Conservation (phyloP, 2,888 invertebrate genomes). For the Steromphala cineraria region DNA sequence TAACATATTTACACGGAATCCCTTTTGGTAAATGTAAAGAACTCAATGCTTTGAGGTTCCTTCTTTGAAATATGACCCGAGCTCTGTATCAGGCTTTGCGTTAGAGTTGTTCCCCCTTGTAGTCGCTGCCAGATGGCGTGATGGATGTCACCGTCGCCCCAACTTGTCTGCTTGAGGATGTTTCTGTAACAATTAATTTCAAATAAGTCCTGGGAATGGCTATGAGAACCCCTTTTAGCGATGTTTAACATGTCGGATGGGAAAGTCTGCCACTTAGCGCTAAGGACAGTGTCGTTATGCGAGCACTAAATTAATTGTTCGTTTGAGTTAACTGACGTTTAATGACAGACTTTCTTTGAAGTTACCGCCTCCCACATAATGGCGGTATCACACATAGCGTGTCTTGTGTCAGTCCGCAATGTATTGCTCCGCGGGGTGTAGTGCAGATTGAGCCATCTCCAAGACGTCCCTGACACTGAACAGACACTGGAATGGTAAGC, state of each 20-base stretch:
- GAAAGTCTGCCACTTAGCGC: background rate
- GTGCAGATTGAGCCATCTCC: background rate
- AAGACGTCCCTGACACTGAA: background rate
- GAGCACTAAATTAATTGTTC: slow-evolving; percentile 15
- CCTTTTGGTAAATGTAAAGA: no score
- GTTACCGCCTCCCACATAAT: background rate
- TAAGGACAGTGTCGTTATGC: background rate
- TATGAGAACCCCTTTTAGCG: background rate
- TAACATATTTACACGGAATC: no score
- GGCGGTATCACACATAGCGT: slow-evolving; percentile 9
- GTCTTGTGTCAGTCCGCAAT: slow-evolving; percentile 1
- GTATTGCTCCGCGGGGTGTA: background rate
- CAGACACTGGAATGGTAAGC: background rate
- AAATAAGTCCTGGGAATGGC: background rate
- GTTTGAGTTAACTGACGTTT: background rate
- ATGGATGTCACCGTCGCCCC: no score
- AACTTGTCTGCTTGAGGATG: no score
- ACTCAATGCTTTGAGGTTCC: no score
- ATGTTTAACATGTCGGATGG: background rate
- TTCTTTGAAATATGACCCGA: no score
- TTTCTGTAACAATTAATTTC: no score
- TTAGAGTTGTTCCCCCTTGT: no score
- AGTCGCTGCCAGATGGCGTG: no score
- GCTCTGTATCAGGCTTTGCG: no score
- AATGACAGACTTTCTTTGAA: slow-evolving; percentile 13